Evolutionary conservation across 1,140 invertebrate genomes (phyloP), one percentile per base, ranked within the genome.

Genomic region (Camponotus floridanus): DNA sequence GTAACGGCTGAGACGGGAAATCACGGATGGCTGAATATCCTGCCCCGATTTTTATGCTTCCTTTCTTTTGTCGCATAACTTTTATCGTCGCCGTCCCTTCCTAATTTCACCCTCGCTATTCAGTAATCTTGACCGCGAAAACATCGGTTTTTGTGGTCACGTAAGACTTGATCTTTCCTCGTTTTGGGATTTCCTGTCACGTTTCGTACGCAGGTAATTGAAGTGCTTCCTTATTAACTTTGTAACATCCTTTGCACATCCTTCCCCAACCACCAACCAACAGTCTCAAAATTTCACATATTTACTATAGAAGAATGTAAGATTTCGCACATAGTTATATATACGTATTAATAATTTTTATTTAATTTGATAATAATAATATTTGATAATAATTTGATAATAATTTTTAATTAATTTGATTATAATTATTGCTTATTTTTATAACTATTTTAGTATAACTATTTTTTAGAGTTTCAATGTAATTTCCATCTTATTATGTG

Each of bases 1-100:
- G 68, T 57, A 81, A 84, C 55, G 59, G 61, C 65, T 15, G 76
- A 84, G 78, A 85, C 88, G 91, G 92, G 91, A 93, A 93, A 92
- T 91, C 87, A 94, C 85, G 91, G 86, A 67, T 91, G 85, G 91
- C 18, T 93, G 91, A 79, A 90, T 91, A 91, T 93, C 92, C 92
- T 91, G 87, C 57, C 62, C 18, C 55, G 86, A 59, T 8, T 68
- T 45, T 36, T 73, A 81, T 79, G 87, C 88, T 86, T 84, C 80
- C 84, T 70, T 62, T 84, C 71, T 64, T 87, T 84, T 81, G 88
- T 91, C 91, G 42, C 26, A 26, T n/a, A 51, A 89, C 57, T 86
- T 61, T 68, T 89, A 64, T 84, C 64, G 57, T 79, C 62, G 36
- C 61, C 76, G 65, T 73, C 87, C 90, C 61, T 68, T 91, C 74